Conservation (phyloP, 2,797 vertebrate genomes). For the Bucorvus abyssinicus region DNA sequence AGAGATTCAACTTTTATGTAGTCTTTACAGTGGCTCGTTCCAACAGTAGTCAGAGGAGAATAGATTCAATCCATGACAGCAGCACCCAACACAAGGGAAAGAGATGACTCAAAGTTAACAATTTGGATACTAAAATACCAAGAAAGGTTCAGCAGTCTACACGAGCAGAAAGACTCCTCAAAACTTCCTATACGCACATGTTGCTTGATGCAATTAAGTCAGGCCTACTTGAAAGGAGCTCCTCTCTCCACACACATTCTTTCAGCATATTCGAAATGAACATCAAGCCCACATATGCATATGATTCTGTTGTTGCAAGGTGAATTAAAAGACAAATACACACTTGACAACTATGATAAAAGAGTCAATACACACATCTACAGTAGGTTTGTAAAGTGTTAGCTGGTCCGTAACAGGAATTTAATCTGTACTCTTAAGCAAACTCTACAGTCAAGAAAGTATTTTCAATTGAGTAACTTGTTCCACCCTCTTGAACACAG, state of each 20-base stretch:
- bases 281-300: not conserved
- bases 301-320: not conserved
- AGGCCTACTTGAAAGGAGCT: not conserved
- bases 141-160: not conserved
- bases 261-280: not conserved
- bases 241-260: not conserved
- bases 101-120: not conserved
- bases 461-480: not conserved
- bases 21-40: not conserved
- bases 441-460: not conserved
- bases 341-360: not conserved
- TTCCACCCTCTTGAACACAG: not conserved
- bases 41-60: conserved; percentile 24
- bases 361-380: not conserved
- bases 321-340: not conserved
- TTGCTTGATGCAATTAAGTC: not conserved
- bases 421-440: not conserved
- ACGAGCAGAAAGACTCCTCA: not conserved
- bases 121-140: not conserved
- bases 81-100: not conserved
- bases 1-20: conserved; percentile 5
- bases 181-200: too few species aligned
- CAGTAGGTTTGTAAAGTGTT: not conserved
- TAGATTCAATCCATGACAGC: not conserved
- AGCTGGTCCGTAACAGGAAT: not conserved